Percentiles rank a stretch among this genome's conserved stretches.
These are phyloP conservation scores for Cotesia typhae DNA, from an alignment of 1,140 invertebrate genomes.

Conservation along the genomic window DNA sequence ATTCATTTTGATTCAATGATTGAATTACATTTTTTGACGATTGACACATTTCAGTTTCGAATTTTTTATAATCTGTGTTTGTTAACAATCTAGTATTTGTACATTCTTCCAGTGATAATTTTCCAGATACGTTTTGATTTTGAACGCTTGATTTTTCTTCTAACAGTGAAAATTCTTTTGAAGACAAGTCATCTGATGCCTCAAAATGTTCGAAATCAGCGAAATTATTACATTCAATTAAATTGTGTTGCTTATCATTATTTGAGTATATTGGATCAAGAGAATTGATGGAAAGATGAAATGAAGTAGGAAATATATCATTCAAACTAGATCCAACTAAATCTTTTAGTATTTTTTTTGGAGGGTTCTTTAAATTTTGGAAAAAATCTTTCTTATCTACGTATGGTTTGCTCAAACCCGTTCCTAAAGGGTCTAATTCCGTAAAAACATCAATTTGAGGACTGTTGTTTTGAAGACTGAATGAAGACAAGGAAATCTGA, in stretches of 20 bases:
- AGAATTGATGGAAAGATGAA: slow-evolving; percentile 50
- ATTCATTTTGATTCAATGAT: slow-evolving; percentile 61
- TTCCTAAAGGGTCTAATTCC: slow-evolving; percentile 90
- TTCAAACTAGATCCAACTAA: slow-evolving; percentile 67
- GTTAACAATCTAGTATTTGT: slow-evolving; percentile 16
- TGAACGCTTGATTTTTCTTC: slow-evolving; percentile 47
- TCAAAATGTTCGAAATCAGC: slow-evolving; percentile 63
- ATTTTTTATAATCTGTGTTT: slow-evolving; percentile 35
- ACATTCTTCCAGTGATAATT: slow-evolving; percentile 71
- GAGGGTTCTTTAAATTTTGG: slow-evolving; percentile 91
- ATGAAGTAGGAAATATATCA: slow-evolving; percentile 60
- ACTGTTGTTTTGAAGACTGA: slow-evolving; percentile 46
- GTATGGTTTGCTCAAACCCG: slow-evolving; percentile 87
- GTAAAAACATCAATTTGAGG: slow-evolving; percentile 83
- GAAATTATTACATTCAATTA: slow-evolving; percentile 56
- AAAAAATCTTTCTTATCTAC: slow-evolving; percentile 96
- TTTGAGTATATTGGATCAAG: slow-evolving; percentile 49
- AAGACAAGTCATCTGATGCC: slow-evolving; percentile 32
- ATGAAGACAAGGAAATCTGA: slow-evolving; percentile 44
- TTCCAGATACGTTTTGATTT: slow-evolving; percentile 74
- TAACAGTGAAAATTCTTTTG: slow-evolving; percentile 41
- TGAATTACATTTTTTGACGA: slow-evolving; percentile 48
- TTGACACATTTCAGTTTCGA: slow-evolving; percentile 34
- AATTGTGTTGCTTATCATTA: slow-evolving; percentile 43
- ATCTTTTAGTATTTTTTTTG: slow-evolving; percentile 89